Conservation (phyloP, 2,888 invertebrate genomes). For the Xestia c-nigrum region DNA sequence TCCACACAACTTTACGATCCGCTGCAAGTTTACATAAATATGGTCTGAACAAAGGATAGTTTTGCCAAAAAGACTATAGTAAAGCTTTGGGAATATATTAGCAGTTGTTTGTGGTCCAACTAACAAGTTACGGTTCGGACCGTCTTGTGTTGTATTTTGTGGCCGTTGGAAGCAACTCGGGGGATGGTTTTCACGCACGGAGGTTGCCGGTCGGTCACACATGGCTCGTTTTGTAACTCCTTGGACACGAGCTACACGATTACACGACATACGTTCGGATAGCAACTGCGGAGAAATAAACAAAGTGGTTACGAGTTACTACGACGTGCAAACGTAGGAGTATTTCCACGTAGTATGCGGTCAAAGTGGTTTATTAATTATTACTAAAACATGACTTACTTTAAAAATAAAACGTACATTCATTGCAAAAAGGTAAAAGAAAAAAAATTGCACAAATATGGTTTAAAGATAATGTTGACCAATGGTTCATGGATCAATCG, state of each 20-base stretch:
- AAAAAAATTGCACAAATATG: too few relatives aligned
- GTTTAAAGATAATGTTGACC: too few relatives aligned
- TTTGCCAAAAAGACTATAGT: constrained; percentile 21
- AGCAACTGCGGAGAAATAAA: not conserved
- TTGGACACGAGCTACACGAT: not conserved
- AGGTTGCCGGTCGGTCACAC: not conserved
- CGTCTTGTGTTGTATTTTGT: constrained; percentile 5
- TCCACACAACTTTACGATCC: constrained; percentile 30
- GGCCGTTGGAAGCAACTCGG: not conserved
- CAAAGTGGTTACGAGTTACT: not conserved
- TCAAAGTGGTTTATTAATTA: too few relatives aligned
- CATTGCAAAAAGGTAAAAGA: too few relatives aligned
- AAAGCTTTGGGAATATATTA: constrained; percentile 37
- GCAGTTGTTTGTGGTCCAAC: constrained; percentile 20
- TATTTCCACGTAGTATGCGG: too few relatives aligned
- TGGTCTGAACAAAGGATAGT: constrained; percentile 28
- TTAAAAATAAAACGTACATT: too few relatives aligned
- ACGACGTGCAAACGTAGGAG: not conserved
- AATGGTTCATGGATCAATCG: too few relatives aligned
- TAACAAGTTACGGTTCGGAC: constrained; percentile 16
- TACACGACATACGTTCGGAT: too few relatives aligned
- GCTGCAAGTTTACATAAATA: constrained; percentile 37
- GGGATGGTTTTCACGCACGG: constrained; percentile 5
- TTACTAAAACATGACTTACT: too few relatives aligned
- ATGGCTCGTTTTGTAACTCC: constrained; percentile 8